Evolutionary conservation across 1,140 invertebrate species (phyloP).

Genomic region (Chlorops oryzae): DNA sequence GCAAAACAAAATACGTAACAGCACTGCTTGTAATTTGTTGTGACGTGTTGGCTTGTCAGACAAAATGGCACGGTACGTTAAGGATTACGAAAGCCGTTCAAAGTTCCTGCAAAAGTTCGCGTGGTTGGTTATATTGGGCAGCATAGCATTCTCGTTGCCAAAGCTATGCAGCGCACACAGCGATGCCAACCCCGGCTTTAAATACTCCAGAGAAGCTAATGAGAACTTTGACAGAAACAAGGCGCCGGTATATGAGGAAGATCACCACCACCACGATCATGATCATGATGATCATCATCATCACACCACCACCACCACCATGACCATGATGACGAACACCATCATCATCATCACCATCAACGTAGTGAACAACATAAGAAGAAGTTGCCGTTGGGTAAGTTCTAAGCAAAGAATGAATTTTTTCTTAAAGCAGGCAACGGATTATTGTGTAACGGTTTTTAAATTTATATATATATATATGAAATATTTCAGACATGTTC

Average conservation of each 20-base stretch:
- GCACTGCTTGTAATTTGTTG: no score
- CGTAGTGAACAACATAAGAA: constrained; percentile 10
- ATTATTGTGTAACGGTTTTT: not conserved
- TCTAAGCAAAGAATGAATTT: not conserved
- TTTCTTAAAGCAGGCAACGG: not conserved
- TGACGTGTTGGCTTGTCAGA: no score
- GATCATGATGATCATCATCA: constrained; percentile 32
- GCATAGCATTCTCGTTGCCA: constrained; percentile 31
- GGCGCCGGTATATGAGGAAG: constrained; percentile 30
- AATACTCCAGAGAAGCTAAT: constrained; percentile 68
- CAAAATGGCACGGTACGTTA: no score
- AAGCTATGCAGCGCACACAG: constrained; percentile 29
- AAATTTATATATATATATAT: constrained; percentile 4
- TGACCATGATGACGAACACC: constrained; percentile 28
- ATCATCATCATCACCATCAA: constrained; percentile 12
- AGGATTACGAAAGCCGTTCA: no score
- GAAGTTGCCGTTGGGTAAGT: constrained; percentile 27
- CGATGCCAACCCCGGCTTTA: constrained; percentile 57
- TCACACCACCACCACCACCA: constrained; percentile 23
- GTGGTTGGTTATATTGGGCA: constrained; percentile 26
- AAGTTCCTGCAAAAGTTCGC: no score
- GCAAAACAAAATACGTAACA: no score
- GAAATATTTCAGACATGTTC: constrained; percentile 33
- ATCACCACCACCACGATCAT: constrained; percentile 34
- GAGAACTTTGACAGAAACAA: constrained; percentile 40